A percentile compares a stretch with the other conserved stretches of the same genome.
These are phyloP conservation scores for Epirrita christyi DNA, from an alignment of 2,888 invertebrate species.

Conservation along the genomic window DNA sequence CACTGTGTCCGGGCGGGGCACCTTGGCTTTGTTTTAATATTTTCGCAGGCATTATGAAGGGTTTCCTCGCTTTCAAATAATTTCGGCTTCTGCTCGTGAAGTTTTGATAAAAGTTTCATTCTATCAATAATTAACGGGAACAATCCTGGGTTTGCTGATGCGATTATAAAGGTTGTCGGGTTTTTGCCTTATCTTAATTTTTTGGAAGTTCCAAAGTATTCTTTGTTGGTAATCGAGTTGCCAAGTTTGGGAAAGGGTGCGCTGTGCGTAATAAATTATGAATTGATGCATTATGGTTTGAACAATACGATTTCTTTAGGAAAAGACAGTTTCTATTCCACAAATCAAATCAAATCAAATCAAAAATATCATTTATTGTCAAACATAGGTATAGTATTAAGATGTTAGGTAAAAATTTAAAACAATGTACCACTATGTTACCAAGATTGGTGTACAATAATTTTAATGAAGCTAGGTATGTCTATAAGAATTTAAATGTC, in stretches of 20 bases:
- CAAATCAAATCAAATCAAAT: no score
- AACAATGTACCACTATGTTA: no score
- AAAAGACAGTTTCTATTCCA: no score
- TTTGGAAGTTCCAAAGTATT: slow-evolving; percentile 50
- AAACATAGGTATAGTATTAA: no score
- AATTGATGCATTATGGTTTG: slow-evolving; percentile 35
- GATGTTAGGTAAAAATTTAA: no score
- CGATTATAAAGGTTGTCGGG: slow-evolving; percentile 78
- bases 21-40: slow-evolving; percentile 85
- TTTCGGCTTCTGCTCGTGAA: slow-evolving; percentile 84
- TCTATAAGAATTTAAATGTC: no score
- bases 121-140: slow-evolving; percentile 84
- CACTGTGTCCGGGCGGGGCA: slow-evolving; percentile 76
- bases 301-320: slow-evolving; percentile 26
- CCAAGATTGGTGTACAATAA: no score
- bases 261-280: slow-evolving; percentile 42
- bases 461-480: no score
- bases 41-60: slow-evolving; percentile 84
- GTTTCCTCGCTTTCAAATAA: slow-evolving; percentile 84
- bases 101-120: slow-evolving; percentile 85
- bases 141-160: slow-evolving; percentile 76
- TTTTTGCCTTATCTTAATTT: slow-evolving; percentile 70
- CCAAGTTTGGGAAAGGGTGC: slow-evolving; percentile 51
- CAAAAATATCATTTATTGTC: no score
- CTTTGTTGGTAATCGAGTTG: slow-evolving; percentile 65